Evolutionary conservation across 2,113 vertebrate species (phyloP).

Genomic region (Caranx ignobilis): DNA sequence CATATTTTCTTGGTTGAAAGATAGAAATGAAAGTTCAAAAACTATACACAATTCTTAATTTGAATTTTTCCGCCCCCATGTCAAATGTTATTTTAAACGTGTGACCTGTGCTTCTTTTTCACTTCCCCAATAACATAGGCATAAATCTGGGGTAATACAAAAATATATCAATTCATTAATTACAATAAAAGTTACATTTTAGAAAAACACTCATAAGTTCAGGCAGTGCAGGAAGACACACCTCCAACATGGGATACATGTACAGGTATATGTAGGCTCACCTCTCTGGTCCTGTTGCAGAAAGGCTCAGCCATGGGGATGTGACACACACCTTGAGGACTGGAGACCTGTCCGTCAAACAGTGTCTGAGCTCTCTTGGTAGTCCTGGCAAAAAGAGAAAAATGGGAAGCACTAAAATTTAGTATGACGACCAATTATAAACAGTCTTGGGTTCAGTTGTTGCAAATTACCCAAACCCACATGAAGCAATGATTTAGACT

Average conservation of each 20-base stretch:
- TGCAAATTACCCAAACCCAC: background rate
- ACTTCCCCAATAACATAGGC: too few relatives aligned
- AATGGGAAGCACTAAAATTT: background rate
- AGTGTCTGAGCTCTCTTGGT: slow-evolving; percentile 91
- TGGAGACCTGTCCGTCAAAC: slow-evolving; percentile 87
- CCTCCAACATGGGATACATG: background rate
- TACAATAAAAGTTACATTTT: background rate
- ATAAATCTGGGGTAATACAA: too few relatives aligned
- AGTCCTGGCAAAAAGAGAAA: slow-evolving; percentile 85
- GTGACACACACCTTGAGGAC: slow-evolving; percentile 91
- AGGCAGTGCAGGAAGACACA: background rate
- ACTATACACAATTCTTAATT: too few relatives aligned
- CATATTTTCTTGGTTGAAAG: too few relatives aligned
- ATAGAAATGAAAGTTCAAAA: too few relatives aligned
- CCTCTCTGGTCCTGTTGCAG: slow-evolving; percentile 95
- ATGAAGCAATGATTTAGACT: background rate
- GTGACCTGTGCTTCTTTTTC: too few relatives aligned
- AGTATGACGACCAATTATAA: background rate
- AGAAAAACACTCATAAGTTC: background rate
- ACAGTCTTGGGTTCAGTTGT: background rate
- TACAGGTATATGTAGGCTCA: slow-evolving; percentile 67
- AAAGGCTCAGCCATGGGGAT: slow-evolving; percentile 96
- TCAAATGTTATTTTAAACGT: too few relatives aligned
- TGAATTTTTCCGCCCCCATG: too few relatives aligned
- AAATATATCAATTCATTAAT: background rate